phyloP scores from a whole-genome alignment of 2,888 invertebrate genomes.

The Drosophila paranaensis region DNA sequence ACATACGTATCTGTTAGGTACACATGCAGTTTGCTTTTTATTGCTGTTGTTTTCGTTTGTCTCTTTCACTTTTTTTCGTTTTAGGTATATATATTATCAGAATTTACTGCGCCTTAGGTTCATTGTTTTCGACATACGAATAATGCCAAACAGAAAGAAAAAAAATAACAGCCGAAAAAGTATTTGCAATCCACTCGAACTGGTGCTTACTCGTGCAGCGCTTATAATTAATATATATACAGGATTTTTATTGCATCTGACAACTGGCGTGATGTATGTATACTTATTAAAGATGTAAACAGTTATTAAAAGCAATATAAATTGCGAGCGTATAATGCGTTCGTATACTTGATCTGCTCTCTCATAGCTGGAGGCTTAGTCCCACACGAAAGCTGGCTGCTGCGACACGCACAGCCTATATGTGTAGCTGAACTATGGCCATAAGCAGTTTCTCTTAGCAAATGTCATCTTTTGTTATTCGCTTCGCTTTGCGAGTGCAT shows the following conservation, averaged over 20 bases:
- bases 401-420: neutral
- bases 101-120: constrained; percentile 72
- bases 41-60: constrained; percentile 23
- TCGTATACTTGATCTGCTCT: neutral
- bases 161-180: neutral
- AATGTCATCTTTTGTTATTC: constrained; percentile 6
- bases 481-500: constrained; percentile 38
- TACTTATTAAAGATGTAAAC: neutral
- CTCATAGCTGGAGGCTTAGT: neutral
- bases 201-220: constrained; percentile 8
- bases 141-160: neutral
- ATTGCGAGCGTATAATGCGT: neutral
- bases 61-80: constrained; percentile 27
- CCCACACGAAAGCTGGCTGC: neutral
- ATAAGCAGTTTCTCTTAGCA: neutral
- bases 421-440: neutral
- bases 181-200: constrained; percentile 36
- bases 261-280: too few species aligned
- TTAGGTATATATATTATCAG: constrained; percentile 59
- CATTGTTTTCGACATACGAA: constrained; percentile 53
- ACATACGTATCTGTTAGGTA: constrained; percentile 41
- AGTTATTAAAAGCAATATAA: neutral
- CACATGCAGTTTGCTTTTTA: constrained; percentile 48
- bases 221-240: constrained; percentile 11
- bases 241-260: neutral